Percentiles rank a stretch among this genome's conserved stretches.
phyloP scores from a whole-genome alignment of 2,888 invertebrate genomes.

The Philonicus albiceps region DNA sequence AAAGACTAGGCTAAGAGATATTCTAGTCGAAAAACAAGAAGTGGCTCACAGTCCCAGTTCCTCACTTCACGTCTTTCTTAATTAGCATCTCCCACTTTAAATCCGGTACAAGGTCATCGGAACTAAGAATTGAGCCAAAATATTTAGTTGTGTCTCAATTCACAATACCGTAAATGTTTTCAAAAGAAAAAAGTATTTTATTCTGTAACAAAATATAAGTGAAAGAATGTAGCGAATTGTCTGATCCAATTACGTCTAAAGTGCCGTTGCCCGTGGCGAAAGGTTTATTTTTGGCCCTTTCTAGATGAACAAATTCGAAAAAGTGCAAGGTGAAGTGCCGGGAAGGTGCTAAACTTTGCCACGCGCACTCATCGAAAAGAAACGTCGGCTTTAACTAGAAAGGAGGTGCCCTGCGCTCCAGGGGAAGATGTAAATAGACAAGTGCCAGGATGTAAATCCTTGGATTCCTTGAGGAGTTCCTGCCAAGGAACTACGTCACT shows the following conservation, averaged over 20 bases:
- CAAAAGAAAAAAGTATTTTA: background rate
- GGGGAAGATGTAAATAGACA: conserved; percentile 11
- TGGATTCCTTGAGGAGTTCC: background rate
- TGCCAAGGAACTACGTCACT: conserved; percentile 21
- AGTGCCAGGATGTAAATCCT: conserved; percentile 37
- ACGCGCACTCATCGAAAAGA: background rate
- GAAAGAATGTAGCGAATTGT: background rate
- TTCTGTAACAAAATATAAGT: background rate
- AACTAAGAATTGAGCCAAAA: background rate
- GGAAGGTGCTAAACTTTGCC: background rate
- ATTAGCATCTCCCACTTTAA: background rate
- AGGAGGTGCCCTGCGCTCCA: background rate
- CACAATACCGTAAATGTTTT: background rate
- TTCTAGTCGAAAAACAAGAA: background rate
- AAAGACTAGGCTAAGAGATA: background rate
- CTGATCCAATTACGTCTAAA: background rate
- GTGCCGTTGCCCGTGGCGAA: background rate
- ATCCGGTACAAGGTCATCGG: background rate
- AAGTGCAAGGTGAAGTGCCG: conserved; percentile 11
- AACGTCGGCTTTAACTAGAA: background rate
- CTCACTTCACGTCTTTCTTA: background rate
- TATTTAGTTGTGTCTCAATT: background rate
- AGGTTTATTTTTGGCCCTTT: background rate
- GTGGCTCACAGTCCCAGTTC: background rate
- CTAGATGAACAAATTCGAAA: background rate